Base-by-base conservation (phyloP, 2,888 invertebrate species). In the Calameuta filiformis region DNA sequence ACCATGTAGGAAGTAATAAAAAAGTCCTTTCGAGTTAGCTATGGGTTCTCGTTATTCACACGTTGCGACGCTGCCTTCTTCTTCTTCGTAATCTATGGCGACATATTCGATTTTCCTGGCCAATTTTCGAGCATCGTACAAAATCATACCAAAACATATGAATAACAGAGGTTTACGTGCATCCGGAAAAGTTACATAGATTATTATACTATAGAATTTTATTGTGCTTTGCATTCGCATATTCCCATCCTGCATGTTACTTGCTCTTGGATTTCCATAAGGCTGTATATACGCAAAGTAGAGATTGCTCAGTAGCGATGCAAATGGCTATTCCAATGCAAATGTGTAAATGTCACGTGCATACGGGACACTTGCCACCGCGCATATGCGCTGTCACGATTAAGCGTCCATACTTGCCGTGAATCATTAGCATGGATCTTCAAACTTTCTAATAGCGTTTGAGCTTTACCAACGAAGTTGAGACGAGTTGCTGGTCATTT, bases 201-300 rank as follows among this genome's bases (percentile, higher is more conserved):
- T 56, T 23, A 56, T 0, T 15, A 6, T 15, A 6, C 56, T 15
- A 23, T 23, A 23, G 23, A 15, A 56, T 56, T 56, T 56, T 2
- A 23, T 56, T 23, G 56, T 23, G 23, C 37, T 37, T 37, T 37
- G 12, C 23, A 23, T 56, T 23, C 6, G 6, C 23, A 56, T 56
- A 56, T 23, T 71, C 56, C 31, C 81, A 79, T 80, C 75, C 81
- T 75, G 80, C 81, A 78, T 74, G 35, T 11, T 34, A 33, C 12
- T 33, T 82, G 77, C 80, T 77, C 73, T 79, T 79, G 80, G 82
- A 86, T 86, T 85, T 86, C 85, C 84, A 86, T 84, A 83, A 86
- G 81, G 81, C 68, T 76, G 80, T 73, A 76, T 73, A 79, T 77
- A 73, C 73, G 73, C 74, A 69, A 76, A 71, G 73, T 35, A 35